Evolutionary conservation across 2,888 invertebrate genomes (phyloP), one percentile per base, ranked within the genome.

Genomic region (Tribolium freemani): DNA sequence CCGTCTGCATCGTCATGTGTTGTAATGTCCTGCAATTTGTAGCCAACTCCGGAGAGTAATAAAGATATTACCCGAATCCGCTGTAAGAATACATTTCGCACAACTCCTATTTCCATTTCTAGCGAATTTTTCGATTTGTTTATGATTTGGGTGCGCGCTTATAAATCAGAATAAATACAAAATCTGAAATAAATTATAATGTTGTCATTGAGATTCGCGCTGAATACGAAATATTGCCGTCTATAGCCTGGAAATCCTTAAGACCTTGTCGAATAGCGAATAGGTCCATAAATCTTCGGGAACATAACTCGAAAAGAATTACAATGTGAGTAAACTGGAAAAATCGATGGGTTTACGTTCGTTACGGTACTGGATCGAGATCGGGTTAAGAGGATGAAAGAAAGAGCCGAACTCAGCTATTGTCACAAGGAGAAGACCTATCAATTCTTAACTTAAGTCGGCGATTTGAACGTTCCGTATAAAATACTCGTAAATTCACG

Each of bases 401-500:
- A 57, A 58, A 38, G 38, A 26, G 5, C 26, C 26, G 26, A 26
- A 58, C 21, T 16, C 31, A 48, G 44, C 60, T 68, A 69, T 69
- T 69, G 69, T 69, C 69, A 16, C 30, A 13, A 9, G 21, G 54
- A 20, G 60, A 63, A 70, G 63, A 70, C 69, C 69, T 63, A 70
- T 70, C 69, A 70, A 70, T 70, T 70, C 60, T 69, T 69, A 56
- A 67, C 46, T 67, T 67, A 69, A 69, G 69, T 69, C 63, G 61
- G 54, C 69, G 61, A 69, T 69, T 69, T 61, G 53, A 69, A 68
- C 69, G 60, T 73, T 75, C 77, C 74, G 83, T 82, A 84, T 83
- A 84, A 84, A 83, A 84, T 79, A 75, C 78, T 80, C 79, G 83
- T 85, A 85, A 85, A 85, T 85, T 83, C 78, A 71, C 72, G 82